phyloP scores from a whole-genome alignment of 1,140 invertebrate species.

The Sycophaga agraensis region DNA sequence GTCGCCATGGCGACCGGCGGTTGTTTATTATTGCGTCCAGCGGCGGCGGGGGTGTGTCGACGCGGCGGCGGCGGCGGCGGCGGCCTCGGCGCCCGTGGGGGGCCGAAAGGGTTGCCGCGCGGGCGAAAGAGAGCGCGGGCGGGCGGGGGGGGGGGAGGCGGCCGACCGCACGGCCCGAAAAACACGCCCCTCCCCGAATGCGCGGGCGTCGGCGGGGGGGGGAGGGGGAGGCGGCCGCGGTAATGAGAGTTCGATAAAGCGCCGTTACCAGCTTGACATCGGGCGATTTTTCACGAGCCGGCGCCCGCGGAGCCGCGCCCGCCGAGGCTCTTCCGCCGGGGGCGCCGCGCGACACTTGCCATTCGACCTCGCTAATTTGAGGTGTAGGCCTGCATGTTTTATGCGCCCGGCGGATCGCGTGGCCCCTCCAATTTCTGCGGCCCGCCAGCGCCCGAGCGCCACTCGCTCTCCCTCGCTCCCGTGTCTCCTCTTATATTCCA shows the following conservation, averaged over 20 bases:
- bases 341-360: no score
- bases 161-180: conserved; percentile 57
- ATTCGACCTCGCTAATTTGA: conserved; percentile 16
- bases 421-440: no score
- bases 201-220: neutral
- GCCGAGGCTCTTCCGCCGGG: no score
- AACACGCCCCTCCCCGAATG: conserved; percentile 49
- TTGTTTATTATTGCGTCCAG: conserved; percentile 59
- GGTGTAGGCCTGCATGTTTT: neutral
- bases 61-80: neutral
- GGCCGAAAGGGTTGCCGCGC: conserved; percentile 33
- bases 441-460: no score
- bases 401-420: no score
- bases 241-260: conserved; percentile 60
- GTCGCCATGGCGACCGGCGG: conserved; percentile 54
- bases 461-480: no score
- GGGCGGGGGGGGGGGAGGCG: conserved; percentile 23
- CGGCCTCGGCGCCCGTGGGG: conserved; percentile 1
- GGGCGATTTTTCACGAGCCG: conserved; percentile 45
- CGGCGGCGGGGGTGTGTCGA: conserved; percentile 20
- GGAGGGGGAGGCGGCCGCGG: conserved; percentile 29
- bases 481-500: no score
- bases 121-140: neutral
- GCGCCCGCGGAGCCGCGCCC: conserved; percentile 5
- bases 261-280: conserved; percentile 55